Conservation (phyloP, 1,140 invertebrate genomes). For the Pseudoatta argentina region DNA sequence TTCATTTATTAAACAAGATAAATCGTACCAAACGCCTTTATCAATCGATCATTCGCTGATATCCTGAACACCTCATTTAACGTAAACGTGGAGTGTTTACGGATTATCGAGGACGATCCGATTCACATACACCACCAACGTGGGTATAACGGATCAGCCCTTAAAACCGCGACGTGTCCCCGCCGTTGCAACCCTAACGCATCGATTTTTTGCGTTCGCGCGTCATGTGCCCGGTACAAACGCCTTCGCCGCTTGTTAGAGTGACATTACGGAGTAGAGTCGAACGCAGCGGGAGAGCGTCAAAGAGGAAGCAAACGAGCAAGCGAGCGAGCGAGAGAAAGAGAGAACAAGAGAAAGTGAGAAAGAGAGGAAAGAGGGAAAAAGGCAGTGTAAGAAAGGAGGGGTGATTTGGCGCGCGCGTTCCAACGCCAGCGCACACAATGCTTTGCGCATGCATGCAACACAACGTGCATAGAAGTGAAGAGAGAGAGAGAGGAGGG, state of each 20-base stretch:
- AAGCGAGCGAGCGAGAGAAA: constrained; percentile 39
- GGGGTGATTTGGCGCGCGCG: constrained; percentile 24
- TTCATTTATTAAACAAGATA: background rate
- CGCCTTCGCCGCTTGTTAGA: constrained; percentile 19
- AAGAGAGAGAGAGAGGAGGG: constrained; percentile 11
- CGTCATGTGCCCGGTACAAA: constrained; percentile 11
- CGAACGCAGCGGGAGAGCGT: constrained; percentile 48
- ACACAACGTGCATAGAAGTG: background rate
- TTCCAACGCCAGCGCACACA: background rate
- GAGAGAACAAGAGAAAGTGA: constrained; percentile 39
- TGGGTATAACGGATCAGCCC: background rate
- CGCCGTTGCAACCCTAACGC: background rate
- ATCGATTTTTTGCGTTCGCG: constrained; percentile 35
- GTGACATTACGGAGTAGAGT: constrained; percentile 31
- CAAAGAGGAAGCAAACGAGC: constrained; percentile 43
- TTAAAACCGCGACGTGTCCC: background rate
- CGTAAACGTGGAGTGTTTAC: background rate
- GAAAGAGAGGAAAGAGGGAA: constrained; percentile 32
- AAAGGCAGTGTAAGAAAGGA: constrained; percentile 7
- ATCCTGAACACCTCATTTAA: background rate
- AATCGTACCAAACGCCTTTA: background rate
- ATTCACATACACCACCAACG: background rate
- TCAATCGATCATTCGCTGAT: background rate
- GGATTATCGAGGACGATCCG: background rate
- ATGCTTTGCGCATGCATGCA: background rate